Evolutionary conservation across 23 tunicate species (phyloP), one percentile per base, ranked within the genome.

Genomic region (Diplosoma virens): DNA sequence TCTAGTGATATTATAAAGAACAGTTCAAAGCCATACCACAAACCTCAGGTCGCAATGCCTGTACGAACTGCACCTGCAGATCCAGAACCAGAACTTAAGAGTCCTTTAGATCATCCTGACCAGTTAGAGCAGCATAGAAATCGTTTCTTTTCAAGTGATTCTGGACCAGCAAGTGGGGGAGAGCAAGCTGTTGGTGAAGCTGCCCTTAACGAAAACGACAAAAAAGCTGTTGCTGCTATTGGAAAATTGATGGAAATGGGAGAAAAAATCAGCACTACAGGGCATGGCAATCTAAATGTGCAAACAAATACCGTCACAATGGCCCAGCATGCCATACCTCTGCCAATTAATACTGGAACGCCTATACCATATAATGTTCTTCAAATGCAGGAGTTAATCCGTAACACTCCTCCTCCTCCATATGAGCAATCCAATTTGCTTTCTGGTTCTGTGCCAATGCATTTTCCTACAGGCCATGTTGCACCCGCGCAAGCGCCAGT

Each of bases 391-490:
- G 50, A 76, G 14, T 27, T 47, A 17, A 65, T 33, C 14, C 84
- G 96, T 1, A 54, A 56, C 58, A 89, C 96, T 29, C 96, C 96
- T 1, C 96, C 96, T 16, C 96, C 96, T 28, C 73, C 96, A 24
- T 89, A 89, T 65, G 82, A 77, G 21, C 79, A 84, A 22, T 47
- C 81, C 4, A 2, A 22, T 27, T 27, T 50, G 34, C 60, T 33
- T 27, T 34, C 79, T 3, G 33, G 37, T 28, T 2, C 37, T 1
- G 31, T 11, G 1, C 33, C 65, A 0, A 1, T 76, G 30, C 66
- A 53, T n/a, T 6, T 36, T 6, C 9, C 70, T 6, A n/a, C 29
- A 34, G 52, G 14, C 11, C 52, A 45, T 16, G 9, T 30, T 26
- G 34, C 70, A 3, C 69, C 28, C 28, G 9, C 50, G 2, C 30